These are phyloP conservation scores for Platerodrilus igneus DNA, from an alignment of 2,888 invertebrate genomes.

Conservation along the genomic window DNA sequence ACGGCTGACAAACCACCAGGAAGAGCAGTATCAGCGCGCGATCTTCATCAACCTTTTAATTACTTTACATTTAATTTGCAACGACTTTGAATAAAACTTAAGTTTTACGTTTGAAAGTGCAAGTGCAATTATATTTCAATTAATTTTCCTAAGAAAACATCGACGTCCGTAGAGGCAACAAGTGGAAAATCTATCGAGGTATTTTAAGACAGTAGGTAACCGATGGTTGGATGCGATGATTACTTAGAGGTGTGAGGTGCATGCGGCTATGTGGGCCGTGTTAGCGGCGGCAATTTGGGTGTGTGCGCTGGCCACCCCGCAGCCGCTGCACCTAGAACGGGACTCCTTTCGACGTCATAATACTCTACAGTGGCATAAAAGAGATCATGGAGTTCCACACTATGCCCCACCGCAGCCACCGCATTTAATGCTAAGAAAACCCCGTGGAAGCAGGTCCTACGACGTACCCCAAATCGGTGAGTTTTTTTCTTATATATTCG, in stretches of 20 bases:
- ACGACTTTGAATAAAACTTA: no score
- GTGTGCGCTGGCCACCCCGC: slow-evolving; percentile 47
- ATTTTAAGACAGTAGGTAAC: slow-evolving; percentile 33
- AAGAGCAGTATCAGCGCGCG: slow-evolving; percentile 23
- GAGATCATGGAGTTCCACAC: slow-evolving; percentile 28
- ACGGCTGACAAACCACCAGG: slow-evolving; percentile 25
- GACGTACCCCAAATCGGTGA: slow-evolving; percentile 84
- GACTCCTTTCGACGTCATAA: slow-evolving; percentile 37
- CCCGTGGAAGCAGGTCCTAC: slow-evolving; percentile 71
- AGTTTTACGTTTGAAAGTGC: no score
- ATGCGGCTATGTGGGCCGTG: slow-evolving; percentile 45
- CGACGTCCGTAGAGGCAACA: slow-evolving; percentile 34
- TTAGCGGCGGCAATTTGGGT: slow-evolving; percentile 44
- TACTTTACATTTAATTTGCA: no score
- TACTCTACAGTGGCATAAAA: slow-evolving; percentile 33
- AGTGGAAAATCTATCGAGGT: slow-evolving; percentile 36
- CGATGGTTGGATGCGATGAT: slow-evolving; percentile 42
- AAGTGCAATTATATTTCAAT: slow-evolving; percentile 27
- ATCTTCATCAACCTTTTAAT: no score
- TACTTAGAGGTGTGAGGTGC: slow-evolving; percentile 41
- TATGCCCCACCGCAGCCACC: slow-evolving; percentile 34
- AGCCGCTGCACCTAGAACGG: slow-evolving; percentile 44
- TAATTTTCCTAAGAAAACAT: slow-evolving; percentile 24
- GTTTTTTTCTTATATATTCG: no score
- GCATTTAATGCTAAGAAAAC: slow-evolving; percentile 69